phyloP scores from a whole-genome alignment of 2,113 vertebrate genomes.

The Cebus imitator region DNA sequence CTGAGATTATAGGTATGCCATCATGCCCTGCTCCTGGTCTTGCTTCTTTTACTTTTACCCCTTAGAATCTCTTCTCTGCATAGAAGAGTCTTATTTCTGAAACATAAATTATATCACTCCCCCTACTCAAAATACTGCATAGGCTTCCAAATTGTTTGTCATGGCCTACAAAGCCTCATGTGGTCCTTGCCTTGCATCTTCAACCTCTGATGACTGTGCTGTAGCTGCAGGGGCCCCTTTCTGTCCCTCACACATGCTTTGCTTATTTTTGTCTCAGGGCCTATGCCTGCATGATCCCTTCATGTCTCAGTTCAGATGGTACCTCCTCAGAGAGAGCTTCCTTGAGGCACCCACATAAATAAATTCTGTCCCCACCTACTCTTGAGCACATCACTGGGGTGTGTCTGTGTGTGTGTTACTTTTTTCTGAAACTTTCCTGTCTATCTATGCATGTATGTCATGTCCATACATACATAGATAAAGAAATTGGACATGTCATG shows the following conservation, averaged over 20 bases:
- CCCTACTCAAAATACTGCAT: not conserved
- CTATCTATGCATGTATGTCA: not conserved
- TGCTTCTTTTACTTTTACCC: not conserved
- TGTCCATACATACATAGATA: too few species aligned
- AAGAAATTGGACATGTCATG: not conserved
- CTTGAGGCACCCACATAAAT: not conserved
- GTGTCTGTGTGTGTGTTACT: not conserved
- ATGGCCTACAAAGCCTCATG: not conserved
- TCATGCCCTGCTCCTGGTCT: not conserved
- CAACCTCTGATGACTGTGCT: not conserved
- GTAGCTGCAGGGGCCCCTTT: not conserved
- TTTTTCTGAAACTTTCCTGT: not conserved
- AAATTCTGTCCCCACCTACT: not conserved
- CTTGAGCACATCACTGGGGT: not conserved
- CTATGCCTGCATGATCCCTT: not conserved
- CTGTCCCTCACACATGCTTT: not conserved
- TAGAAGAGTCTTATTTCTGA: conserved; percentile 28
- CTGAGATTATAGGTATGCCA: not conserved
- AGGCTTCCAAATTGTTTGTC: conserved; percentile 19
- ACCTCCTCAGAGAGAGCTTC: not conserved
- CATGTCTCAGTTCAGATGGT: not conserved
- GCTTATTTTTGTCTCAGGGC: conserved; percentile 18
- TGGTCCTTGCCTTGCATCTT: not conserved
- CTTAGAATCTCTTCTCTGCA: not conserved
- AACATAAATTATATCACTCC: not conserved